Evolutionary conservation across 2,113 vertebrate species (phyloP).

Genomic region (Lathamus discolor): DNA sequence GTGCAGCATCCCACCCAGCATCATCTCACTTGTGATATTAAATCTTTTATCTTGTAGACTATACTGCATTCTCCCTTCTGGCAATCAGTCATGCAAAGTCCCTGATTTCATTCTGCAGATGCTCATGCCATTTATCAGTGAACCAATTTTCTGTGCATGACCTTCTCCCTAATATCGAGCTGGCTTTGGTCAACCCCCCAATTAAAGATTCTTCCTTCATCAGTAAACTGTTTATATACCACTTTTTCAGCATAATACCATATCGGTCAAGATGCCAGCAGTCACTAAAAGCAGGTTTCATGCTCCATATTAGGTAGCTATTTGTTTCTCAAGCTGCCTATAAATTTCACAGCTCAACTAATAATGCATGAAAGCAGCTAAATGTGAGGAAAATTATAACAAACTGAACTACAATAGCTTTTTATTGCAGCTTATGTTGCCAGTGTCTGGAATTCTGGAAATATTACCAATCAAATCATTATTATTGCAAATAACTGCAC

Average conservation of each 20-base stretch:
- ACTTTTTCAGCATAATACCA: not conserved
- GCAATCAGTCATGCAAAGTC: not conserved
- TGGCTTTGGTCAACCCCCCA: not conserved
- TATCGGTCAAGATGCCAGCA: not conserved
- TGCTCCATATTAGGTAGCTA: not conserved
- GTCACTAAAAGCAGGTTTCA: not conserved
- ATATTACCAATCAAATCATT: not conserved
- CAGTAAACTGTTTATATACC: not conserved
- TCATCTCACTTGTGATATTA: not conserved
- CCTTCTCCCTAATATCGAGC: not conserved
- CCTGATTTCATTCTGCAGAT: not conserved
- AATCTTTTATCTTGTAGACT: not conserved
- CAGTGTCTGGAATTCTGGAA: not conserved
- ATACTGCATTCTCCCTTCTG: not conserved
- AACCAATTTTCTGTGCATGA: not conserved
- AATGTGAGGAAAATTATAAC: not conserved
- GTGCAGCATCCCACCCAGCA: not conserved
- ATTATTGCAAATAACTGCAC: slow-evolving; percentile 2
- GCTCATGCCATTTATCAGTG: not conserved
- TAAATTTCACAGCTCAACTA: not conserved
- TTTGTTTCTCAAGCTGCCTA: not conserved
- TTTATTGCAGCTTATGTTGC: not conserved
- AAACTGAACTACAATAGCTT: not conserved
- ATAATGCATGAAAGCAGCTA: not conserved
- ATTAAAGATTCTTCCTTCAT: not conserved